Evolutionary conservation across 2,797 vertebrate genomes (phyloP).

Genomic region (Sphaeramia orbicularis): DNA sequence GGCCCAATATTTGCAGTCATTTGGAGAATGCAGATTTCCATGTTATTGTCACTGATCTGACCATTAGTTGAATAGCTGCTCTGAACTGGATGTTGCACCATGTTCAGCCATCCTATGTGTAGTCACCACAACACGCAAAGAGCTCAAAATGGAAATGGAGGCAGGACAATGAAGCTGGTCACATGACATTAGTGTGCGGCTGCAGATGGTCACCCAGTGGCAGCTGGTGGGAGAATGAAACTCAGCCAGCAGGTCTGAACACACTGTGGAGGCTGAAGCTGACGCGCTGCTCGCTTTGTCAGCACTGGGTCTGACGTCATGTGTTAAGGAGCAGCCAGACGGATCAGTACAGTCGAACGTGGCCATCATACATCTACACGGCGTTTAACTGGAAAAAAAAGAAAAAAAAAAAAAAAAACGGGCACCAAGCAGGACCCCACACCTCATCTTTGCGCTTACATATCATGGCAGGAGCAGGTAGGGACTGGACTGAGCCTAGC

Average conservation of each 20-base stretch:
- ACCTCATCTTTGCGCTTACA: too few species aligned
- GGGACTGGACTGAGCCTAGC: constrained; percentile 16
- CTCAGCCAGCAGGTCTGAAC: constrained; percentile 44
- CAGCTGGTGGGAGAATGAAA: constrained; percentile 56
- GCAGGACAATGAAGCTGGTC: constrained; percentile 38
- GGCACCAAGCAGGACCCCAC: constrained; percentile 9
- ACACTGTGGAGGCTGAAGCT: constrained; percentile 36
- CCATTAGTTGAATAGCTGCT: neutral
- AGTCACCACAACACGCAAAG: constrained; percentile 29
- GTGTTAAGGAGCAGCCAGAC: constrained; percentile 23
- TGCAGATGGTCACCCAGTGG: constrained; percentile 65
- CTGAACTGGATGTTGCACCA: constrained; percentile 2
- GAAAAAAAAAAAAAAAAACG: constrained; percentile 12
- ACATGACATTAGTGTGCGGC: constrained; percentile 14
- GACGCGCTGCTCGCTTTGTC: constrained; percentile 12
- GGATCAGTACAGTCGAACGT: neutral
- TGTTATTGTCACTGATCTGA: too few species aligned
- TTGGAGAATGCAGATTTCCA: too few species aligned
- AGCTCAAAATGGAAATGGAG: constrained; percentile 44
- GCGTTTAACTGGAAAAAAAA: neutral
- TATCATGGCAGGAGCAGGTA: constrained; percentile 5
- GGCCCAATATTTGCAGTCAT: too few species aligned
- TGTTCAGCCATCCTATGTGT: constrained; percentile 26
- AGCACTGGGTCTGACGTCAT: neutral
- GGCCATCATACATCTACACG: constrained; percentile 11